Evolutionary conservation across 2,797 vertebrate species (phyloP), one percentile per base, ranked within the genome.

Genomic region (Cuniculus paca): DNA sequence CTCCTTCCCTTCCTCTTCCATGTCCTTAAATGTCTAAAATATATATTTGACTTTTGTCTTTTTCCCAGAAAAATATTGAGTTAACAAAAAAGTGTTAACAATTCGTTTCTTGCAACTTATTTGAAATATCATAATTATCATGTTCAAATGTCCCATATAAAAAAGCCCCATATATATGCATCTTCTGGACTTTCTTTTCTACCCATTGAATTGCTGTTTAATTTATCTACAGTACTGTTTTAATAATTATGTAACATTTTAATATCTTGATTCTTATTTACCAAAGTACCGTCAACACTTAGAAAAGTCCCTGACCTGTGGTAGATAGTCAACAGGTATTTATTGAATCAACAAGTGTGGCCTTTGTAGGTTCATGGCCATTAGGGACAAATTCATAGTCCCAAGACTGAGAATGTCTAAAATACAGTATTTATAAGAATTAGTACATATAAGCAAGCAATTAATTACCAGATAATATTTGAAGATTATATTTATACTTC

Each of bases 211-310:
- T 42, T 91, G 60, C 19, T 13, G 52, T 88, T 95, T 77, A 52
- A 86, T 83, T 95, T 50, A 81, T 58, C 86, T 82, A 31, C 34
- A 68, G 60, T 82, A 42, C 24, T 48, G 20, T 88, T 91, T 75
- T 80, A 75, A 93, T 79, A 61, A 86, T 72, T 65, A 12, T 26
- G 31, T 77, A 86, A 48, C 52, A 7, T 52, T 90, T 83, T 91
- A 72, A 72, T 61, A 28, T 63, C 36, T 86, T 83, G 58, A 77
- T 87, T 92, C 75, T 65, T 89, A n/a, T 54, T 68, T 39, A 72
- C 36, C 28, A 82, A 50, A 12, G 1, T 22, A 22, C 86, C 70
- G 87, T 68, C 72, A 75, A 68, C 36, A 68, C 45, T 78, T 42
- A 60, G 5, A 75, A 61, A 9, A 80, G 31, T 72, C 50, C 48